Evolutionary conservation across 1,140 invertebrate genomes (phyloP).

Genomic region (Drosophila miranda): DNA sequence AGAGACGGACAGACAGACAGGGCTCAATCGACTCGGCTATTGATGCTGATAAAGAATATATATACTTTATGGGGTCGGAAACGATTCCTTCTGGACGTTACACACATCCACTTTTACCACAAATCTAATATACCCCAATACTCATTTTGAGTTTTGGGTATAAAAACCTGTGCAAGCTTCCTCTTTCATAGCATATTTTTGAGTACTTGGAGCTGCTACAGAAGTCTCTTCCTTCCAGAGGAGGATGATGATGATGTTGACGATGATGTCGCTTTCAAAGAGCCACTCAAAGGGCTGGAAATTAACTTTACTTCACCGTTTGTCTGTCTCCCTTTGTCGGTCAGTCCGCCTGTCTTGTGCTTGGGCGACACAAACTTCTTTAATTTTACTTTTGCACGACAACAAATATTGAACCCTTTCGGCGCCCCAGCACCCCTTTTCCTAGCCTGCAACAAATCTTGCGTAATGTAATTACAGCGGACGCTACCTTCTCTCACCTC

Average conservation of each 20-base stretch:
- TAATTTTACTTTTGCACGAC: constrained; percentile 57
- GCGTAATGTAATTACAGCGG: constrained; percentile 68
- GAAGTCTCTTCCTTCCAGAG: constrained; percentile 18
- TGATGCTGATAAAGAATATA: too few species aligned
- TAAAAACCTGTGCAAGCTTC: constrained; percentile 20
- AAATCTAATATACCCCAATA: too few species aligned
- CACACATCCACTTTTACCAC: too few species aligned
- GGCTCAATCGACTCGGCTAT: too few species aligned
- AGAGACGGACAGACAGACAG: too few species aligned
- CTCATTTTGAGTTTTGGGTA: too few species aligned
- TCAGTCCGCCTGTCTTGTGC: constrained; percentile 46
- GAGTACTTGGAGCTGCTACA: constrained; percentile 21
- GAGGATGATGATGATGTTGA: constrained; percentile 29
- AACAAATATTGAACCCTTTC: constrained; percentile 40
- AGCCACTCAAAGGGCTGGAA: constrained; percentile 55
- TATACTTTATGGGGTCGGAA: too few species aligned
- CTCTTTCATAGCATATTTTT: constrained; percentile 21
- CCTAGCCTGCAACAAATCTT: constrained; percentile 37
- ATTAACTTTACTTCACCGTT: constrained; percentile 48
- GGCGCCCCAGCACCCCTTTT: constrained; percentile 22
- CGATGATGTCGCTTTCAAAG: constrained; percentile 37
- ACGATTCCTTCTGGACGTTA: too few species aligned
- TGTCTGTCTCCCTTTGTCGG: constrained; percentile 12
- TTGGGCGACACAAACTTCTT: constrained; percentile 53
- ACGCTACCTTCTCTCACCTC: not conserved